Base-by-base conservation (phyloP, 2,888 invertebrate genomes). In the Cremastinae sp. region DNA sequence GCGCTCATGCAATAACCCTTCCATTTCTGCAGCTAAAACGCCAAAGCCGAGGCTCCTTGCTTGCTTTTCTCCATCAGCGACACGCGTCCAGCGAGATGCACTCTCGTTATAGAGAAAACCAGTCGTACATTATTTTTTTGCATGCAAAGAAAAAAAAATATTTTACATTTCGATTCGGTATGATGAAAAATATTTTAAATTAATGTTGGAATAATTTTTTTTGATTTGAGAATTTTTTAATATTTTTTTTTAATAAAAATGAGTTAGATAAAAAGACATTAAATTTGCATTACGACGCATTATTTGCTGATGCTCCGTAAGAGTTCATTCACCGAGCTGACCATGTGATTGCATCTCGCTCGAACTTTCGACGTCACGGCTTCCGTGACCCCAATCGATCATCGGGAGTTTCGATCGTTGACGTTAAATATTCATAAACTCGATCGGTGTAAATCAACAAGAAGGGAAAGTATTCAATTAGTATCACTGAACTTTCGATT, bases 341-440 rank as follows among this genome's bases (percentile, higher is more conserved):
- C 45, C 28, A 39, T 66, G 39, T 68, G 80, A 84, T 84, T 82
- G 84, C 81, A 76, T 68, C 78, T 83, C 77, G 74, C 77, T 79
- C 70, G 75, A 78, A 75, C 16, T 70, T 51, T 68, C 68, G 82
- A 82, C 82, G 82, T 58, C 80, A 79, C 74, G 12, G 20, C 18
- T 45, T 47, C 39, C 18, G 58, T 79, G 83, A 83, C 84, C 83
- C 73, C 83, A 77, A 83, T 84, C 79, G 80, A 84, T 84, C 81
- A 81, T 72, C 49, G 35, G 39, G 64, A 53, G 51, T 41, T 35
- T 37, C 2, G 41, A 58, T 51, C 51, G 41, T 22, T 20, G 14
- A 55, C 37, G 41, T 35, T 47, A 20, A 49, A 14, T 35, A 55
- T 39, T 61, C 47, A 56, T 49, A 18, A 58, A n/a, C 12, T 35